Evolutionary conservation across 2,888 invertebrate genomes (phyloP).

Genomic region (Oscheius onirici): DNA sequence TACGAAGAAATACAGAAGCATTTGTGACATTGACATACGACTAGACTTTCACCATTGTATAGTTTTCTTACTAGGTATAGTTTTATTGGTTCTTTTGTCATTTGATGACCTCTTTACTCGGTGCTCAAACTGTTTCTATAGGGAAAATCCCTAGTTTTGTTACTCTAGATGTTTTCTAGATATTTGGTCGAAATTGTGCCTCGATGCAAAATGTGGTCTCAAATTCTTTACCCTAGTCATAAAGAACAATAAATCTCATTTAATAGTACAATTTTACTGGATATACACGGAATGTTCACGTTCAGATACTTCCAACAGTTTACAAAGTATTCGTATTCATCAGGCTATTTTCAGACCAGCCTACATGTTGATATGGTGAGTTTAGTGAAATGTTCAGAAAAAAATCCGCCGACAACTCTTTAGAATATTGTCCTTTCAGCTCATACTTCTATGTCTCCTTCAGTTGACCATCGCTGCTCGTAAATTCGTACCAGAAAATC

Average conservation of each 20-base stretch:
- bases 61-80: constrained; percentile 1
- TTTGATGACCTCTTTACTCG: constrained; percentile 13
- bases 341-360: not conserved
- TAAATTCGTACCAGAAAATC: constrained; percentile 5
- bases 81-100: not conserved
- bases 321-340: not conserved
- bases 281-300: not conserved
- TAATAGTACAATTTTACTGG: not conserved
- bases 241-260: not conserved
- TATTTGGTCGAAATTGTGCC: not conserved
- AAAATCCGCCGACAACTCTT: not conserved
- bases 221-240: not conserved
- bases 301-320: not conserved
- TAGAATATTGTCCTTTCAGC: not conserved
- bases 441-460: constrained; percentile 2
- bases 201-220: not conserved
- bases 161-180: not conserved
- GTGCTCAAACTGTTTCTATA: constrained; percentile 2
- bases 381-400: not conserved
- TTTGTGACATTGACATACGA: constrained; percentile 31
- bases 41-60: not conserved
- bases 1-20: constrained; percentile 60
- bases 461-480: not conserved
- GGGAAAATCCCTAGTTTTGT: not conserved
- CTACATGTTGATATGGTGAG: not conserved